Base-by-base conservation (phyloP, 2,888 invertebrate species). In the Andrena flavipes region DNA sequence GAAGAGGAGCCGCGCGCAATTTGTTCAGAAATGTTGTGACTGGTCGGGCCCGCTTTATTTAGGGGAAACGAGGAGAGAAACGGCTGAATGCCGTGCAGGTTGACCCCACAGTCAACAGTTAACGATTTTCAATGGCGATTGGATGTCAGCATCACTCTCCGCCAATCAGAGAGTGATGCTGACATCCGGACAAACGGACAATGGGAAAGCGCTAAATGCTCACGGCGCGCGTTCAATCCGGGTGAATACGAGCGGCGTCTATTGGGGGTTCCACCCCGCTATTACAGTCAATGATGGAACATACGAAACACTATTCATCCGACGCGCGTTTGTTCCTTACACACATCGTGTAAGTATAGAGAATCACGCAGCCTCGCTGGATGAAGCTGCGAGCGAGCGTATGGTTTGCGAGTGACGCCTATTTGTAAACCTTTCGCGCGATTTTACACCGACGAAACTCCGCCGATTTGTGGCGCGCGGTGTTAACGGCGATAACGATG, bases 131-230 rank as follows among this genome's bases (percentile, higher is more conserved):
- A 75, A 86, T 86, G 83, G 86, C 86, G 86, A 78, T 84, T 83
- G 88, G 85, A 88, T 87, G 88, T 88, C 88, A 88, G 88, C 88
- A 86, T 88, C 88, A 88, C 85, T 88, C 88, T 87, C 87, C 72
- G 87, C 76, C 76, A 76, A 73, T 72, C 88, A 71, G 81, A 87
- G 88, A 88, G 88, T 88, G 88, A 88, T 87, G 88, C 88, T 87
- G 88, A 88, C 88, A 87, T 87, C 87, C 88, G 69, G 69, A 70
- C 67, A 85, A 86, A 80, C 84, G 85, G 69, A 70, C 84, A 72
- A 88, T 88, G 80, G 88, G 77, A 88, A 85, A 88, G 80, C 88
- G 88, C 80, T 88, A 88, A 88, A 80, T 88, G 87, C 80, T 88
- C 76, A 84, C 88, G 79, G 76, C 73, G 74, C 59, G 69, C 83